phyloP scores from a whole-genome alignment of 2,888 invertebrate genomes.

The Thera britannica region DNA sequence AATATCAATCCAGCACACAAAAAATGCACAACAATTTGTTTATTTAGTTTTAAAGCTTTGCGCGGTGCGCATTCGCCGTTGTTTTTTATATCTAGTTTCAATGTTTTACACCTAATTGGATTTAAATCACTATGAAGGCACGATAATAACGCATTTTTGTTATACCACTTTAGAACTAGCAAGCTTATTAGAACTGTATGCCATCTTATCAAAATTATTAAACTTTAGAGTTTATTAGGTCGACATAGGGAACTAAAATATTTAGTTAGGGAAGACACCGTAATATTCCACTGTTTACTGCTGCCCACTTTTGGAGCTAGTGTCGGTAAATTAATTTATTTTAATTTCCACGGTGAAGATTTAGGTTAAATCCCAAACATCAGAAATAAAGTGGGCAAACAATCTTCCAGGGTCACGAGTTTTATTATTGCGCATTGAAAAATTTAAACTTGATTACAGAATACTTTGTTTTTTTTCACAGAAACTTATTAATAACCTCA shows the following conservation, averaged over 20 bases:
- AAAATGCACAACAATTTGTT: slow-evolving; percentile 7
- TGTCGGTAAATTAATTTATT: not conserved
- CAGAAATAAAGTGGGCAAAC: no score
- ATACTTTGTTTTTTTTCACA: no score
- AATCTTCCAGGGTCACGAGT: no score
- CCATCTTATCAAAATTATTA: slow-evolving; percentile 1
- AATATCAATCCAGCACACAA: not conserved
- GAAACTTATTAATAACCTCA: no score
- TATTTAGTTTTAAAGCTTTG: slow-evolving; percentile 4
- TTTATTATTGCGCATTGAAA: no score
- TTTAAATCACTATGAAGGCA: not conserved
- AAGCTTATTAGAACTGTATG: slow-evolving; percentile 9
- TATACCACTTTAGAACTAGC: slow-evolving; percentile 4
- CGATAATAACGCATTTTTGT: slow-evolving; percentile 6
- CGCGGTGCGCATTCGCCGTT: slow-evolving; percentile 7
- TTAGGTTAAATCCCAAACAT: no score
- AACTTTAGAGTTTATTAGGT: not conserved
- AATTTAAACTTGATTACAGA: no score
- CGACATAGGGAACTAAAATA: not conserved
- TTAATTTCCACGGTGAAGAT: no score
- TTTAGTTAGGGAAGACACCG: not conserved
- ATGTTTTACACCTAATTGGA: not conserved
- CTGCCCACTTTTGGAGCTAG: not conserved
- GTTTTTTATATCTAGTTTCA: slow-evolving; percentile 4
- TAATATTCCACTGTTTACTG: not conserved